Evolutionary conservation across 2,797 vertebrate genomes (phyloP), one percentile per base, ranked within the genome.

Genomic region (Peromyscus melanophrys): DNA sequence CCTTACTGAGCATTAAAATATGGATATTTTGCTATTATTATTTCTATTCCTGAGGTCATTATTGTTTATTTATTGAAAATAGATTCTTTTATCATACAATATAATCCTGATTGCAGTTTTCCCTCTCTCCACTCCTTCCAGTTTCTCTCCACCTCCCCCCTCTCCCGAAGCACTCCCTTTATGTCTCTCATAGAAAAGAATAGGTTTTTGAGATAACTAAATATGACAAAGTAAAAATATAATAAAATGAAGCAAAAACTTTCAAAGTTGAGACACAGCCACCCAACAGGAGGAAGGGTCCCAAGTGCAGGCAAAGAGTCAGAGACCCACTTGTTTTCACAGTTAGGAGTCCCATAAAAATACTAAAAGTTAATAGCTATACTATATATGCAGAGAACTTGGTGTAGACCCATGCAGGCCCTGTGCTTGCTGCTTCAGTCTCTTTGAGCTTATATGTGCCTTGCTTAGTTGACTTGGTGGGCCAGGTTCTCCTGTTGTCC

Each of bases 1-100:
- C 57, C 8, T 67, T 6, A 49, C 27, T 49, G 37, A 88, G 40
- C 13, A 84, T 75, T 89, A 91, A 31, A 82, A 34, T 52, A 37
- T 73, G 46, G 34, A 19, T 43, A n/a, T 76, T 85, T 88, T 91
- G 10, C 37, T 80, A 84, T 78, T 84, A 82, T 87, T 93, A 80
- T 94, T 89, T 85, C 43, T 37, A 27, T 61, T 85, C 31, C 4
- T 37, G 73, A 85, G 25, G 52, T 8, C 6, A 78, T 71, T 34
- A 16, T 71, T 6, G 7, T 49, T 83, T 46, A 29, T 40, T 59
- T 63, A 27, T 40, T 83, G 37, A 83, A 83, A 83, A 12, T 40
- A 82, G 25, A 19, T 43, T 31, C 55, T 61, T 34, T 84, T 84
- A 9, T 84, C 40, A 65, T 46, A 46, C 5, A 84, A 21, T 34